These are phyloP conservation scores for Emys orbicularis DNA, from an alignment of 2,797 vertebrate species.

Conservation along the genomic window DNA sequence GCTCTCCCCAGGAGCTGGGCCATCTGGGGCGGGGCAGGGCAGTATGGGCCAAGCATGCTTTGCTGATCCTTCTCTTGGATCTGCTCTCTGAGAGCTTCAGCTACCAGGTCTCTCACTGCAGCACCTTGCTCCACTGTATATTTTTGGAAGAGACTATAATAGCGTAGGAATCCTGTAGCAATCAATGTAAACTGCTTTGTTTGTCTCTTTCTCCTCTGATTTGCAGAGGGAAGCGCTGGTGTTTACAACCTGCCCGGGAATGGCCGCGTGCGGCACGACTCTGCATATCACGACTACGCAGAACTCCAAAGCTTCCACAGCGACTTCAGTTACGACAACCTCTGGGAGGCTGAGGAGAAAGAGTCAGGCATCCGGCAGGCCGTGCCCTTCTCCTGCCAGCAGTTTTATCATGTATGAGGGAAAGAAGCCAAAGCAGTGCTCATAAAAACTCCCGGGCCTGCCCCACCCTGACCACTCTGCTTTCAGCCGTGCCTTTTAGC, in stretches of 20 bases:
- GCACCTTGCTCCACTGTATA: not conserved
- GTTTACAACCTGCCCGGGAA: rapidly evolving
- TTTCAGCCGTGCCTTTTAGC: not conserved
- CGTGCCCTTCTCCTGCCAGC: not conserved
- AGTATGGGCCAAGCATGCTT: not conserved
- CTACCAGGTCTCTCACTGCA: not conserved
- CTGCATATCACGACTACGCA: constrained; percentile 54
- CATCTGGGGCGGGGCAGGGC: not conserved
- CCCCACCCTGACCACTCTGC: not conserved
- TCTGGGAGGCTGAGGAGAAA: constrained; percentile 74
- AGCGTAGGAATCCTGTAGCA: not conserved
- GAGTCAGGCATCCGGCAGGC: not conserved
- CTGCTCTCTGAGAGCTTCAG: not conserved
- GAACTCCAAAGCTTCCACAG: constrained; percentile 73
- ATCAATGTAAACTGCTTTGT: not conserved
- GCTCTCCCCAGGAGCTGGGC: too few relatives aligned
- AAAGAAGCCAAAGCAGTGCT: not conserved
- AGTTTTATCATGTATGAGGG: constrained; percentile 30
- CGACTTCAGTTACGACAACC: constrained; percentile 70
- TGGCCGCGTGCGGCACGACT: not conserved
- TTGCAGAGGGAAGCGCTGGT: not conserved
- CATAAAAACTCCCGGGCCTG: rapidly evolving
- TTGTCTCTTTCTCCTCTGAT: not conserved
- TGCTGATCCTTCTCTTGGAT: not conserved
- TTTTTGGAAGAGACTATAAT: not conserved